Base-by-base conservation (phyloP, 2,888 invertebrate species). In the Tigriopus californicus region DNA sequence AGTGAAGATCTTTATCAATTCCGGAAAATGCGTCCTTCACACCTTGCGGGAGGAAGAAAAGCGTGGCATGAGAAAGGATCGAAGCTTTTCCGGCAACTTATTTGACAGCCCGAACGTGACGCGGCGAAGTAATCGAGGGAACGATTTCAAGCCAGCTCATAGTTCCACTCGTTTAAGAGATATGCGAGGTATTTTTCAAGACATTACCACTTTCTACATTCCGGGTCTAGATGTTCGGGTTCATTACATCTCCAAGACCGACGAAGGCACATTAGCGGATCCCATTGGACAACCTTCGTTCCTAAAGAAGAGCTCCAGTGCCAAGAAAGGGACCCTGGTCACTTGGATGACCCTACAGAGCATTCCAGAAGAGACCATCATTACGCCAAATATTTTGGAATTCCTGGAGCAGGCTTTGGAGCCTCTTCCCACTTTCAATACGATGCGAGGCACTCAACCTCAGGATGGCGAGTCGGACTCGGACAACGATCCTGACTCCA, bases 331-430 rank as follows among this genome's bases (percentile, higher is more conserved):
- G 61, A 85, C 85, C 63, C 73, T 97, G 64, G 86, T 91, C 75
- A 84, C 89, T 1, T 95, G 94, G 88, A 83, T 94, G 77, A 94
- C 92, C 1, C 74, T 98, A 63, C 92, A 97, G 73, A 90, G 91
- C 68, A 89, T 97, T 66, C 95, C 97, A 0, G 92, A 90, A 70
- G 95, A 97, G 73, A 97, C 97, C 25, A 84, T 95, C 65, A 90
- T 98, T 68, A 92, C 90, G 65, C 97, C 98, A 0, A 91, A 92
- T 67, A 87, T 98, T 65, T 76, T 98, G 58, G 92, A 95, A 72
- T 98, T 97, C 72, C 72, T 98, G 64, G 97, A 98, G 69, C 95
- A 95, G 73, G 92, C 94, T 0, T 72, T 97, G 42, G 95, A 97
- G 68, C 94, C 95, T 0, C 87, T 97, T 68, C 92, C 94, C 0